Percentiles rank a stretch among this genome's conserved stretches.
These are phyloP conservation scores for Rhamphomyia laevipes DNA, from an alignment of 2,888 invertebrate genomes.

Conservation along the genomic window DNA sequence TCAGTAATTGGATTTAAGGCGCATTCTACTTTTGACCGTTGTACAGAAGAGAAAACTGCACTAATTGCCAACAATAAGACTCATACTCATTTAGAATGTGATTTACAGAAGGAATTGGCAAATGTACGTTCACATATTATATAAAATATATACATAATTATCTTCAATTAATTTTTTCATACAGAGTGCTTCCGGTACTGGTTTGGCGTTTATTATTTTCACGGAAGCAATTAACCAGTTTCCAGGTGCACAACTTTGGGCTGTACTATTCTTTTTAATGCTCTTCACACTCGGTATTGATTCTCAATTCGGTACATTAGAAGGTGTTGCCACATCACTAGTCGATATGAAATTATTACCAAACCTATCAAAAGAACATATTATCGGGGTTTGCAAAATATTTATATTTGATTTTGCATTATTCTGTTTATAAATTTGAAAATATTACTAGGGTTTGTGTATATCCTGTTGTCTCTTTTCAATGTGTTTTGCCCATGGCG, in stretches of 20 bases:
- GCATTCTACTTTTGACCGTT: conserved; percentile 35
- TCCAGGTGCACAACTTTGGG: conserved; percentile 93
- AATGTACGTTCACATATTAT: conserved; percentile 45
- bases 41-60: conserved; percentile 37
- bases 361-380: conserved; percentile 76
- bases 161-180: conserved; percentile 16
- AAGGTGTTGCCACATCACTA: conserved; percentile 90
- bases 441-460: conserved; percentile 45
- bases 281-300: conserved; percentile 91
- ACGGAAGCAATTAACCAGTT: conserved; percentile 97
- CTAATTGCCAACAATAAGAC: conserved; percentile 48
- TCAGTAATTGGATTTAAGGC: conserved; percentile 86
- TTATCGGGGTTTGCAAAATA: conserved; percentile 53
- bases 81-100: conserved; percentile 61
- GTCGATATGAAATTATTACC: conserved; percentile 92
- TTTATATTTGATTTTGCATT: background rate
- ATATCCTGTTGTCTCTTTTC: conserved; percentile 71
- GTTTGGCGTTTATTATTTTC: conserved; percentile 92
- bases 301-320: conserved; percentile 91
- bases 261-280: conserved; percentile 92
- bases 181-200: conserved; percentile 92
- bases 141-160: background rate
- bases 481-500: conserved; percentile 84
- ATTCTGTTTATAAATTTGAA: background rate
- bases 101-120: conserved; percentile 74